Conservation (phyloP, 2,888 invertebrate genomes). For the Cheilosia impressa region DNA sequence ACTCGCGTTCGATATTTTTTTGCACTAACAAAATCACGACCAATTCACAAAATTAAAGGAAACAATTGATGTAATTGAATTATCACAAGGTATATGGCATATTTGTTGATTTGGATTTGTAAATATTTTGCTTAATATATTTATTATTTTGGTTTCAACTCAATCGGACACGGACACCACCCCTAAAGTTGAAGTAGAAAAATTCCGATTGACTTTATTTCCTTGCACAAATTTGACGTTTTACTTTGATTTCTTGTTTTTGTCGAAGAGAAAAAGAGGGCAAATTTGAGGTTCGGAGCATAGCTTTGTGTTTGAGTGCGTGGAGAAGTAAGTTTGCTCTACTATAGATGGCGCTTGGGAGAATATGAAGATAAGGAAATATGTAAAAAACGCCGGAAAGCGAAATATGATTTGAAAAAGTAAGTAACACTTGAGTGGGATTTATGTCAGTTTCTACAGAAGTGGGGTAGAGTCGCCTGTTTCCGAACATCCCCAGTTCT, state of each 20-base stretch:
- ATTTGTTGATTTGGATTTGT: slow-evolving; percentile 16
- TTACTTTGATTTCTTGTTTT: slow-evolving; percentile 27
- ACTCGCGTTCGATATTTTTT: background rate
- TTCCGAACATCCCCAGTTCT: too few relatives aligned
- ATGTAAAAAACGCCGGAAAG: too few relatives aligned
- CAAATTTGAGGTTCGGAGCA: background rate
- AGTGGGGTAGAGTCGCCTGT: too few relatives aligned
- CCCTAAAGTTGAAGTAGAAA: slow-evolving; percentile 37
- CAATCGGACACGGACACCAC: slow-evolving; percentile 38
- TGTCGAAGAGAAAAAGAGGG: background rate
- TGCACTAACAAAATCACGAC: slow-evolving; percentile 17
- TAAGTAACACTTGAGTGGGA: too few relatives aligned
- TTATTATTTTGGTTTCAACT: slow-evolving; percentile 19
- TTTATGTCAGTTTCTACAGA: too few relatives aligned
- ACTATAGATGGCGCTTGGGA: background rate
- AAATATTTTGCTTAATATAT: slow-evolving; percentile 12
- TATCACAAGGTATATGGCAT: slow-evolving; percentile 70
- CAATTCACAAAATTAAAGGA: slow-evolving; percentile 37
- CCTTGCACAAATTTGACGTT: slow-evolving; percentile 37
- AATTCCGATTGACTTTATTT: slow-evolving; percentile 47
- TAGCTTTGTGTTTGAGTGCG: background rate
- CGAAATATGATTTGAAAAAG: too few relatives aligned
- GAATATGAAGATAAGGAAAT: too few relatives aligned
- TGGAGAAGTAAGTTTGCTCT: background rate
- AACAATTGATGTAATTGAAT: slow-evolving; percentile 13